These are phyloP conservation scores for Peromyscus eremicus DNA, from an alignment of 2,797 vertebrate genomes.

Conservation along the genomic window DNA sequence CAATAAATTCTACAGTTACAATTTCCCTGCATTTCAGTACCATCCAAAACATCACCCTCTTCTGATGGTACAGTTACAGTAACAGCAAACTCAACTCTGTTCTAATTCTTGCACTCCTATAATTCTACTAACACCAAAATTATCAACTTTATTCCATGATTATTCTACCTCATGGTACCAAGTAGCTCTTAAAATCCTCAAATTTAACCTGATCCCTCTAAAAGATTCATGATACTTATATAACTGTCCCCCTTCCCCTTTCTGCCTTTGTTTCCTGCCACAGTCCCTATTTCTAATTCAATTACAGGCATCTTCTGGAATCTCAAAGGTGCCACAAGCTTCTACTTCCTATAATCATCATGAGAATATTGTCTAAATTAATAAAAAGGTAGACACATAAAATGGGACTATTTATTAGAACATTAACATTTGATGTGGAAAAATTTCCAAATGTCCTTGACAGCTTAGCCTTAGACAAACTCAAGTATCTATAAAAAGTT, in stretches of 20 bases:
- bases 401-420: constrained; percentile 30
- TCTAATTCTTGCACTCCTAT: background rate
- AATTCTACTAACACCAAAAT: background rate
- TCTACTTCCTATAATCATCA: background rate
- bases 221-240: background rate
- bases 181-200: background rate
- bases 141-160: background rate
- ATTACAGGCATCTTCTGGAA: background rate
- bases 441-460: background rate
- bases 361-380: background rate
- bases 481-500: background rate
- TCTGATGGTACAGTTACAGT: background rate
- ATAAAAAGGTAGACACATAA: constrained; percentile 12
- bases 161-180: background rate
- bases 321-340: background rate
- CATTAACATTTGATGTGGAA: constrained; percentile 1
- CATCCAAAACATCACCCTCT: background rate
- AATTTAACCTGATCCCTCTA: background rate
- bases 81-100: background rate
- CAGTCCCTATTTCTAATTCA: background rate
- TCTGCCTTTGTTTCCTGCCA: background rate
- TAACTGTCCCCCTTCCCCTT: background rate
- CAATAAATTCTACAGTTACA: background rate
- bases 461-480: background rate
- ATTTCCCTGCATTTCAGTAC: background rate